Percentiles rank a stretch among this genome's conserved stretches.
phyloP scores from a whole-genome alignment of 2,113 vertebrate genomes.

The Carollia perspicillata region DNA sequence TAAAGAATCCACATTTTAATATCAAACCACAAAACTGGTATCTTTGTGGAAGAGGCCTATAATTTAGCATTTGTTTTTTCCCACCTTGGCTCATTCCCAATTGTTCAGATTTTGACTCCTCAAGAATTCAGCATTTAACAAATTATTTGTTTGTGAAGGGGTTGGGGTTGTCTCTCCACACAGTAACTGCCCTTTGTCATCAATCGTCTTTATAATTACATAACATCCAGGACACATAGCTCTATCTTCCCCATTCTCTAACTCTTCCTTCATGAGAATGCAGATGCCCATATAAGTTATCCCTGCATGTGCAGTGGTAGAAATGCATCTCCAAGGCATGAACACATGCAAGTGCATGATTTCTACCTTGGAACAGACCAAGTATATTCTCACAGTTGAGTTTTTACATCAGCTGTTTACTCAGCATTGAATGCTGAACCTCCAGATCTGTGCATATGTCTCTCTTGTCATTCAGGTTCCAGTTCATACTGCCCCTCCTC shows the following conservation, averaged over 20 bases:
- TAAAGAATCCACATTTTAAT: background rate
- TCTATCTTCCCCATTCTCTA: constrained; percentile 90
- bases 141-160: constrained; percentile 82
- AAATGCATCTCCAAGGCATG: constrained; percentile 88
- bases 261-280: constrained; percentile 86
- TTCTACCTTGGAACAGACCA: constrained; percentile 83
- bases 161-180: constrained; percentile 85
- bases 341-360: constrained; percentile 92
- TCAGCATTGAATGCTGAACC: background rate
- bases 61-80: background rate
- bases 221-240: constrained; percentile 92
- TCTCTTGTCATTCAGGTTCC: background rate
- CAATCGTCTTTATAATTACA: constrained; percentile 89
- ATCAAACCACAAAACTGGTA: background rate
- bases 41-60: background rate
- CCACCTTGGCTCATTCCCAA: background rate
- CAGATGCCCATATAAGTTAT: constrained; percentile 83
- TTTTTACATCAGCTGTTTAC: background rate
- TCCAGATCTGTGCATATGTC: background rate
- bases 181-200: constrained; percentile 91
- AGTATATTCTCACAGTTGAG: background rate
- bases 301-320: constrained; percentile 91
- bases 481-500: background rate
- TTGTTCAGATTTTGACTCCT: constrained; percentile 17
- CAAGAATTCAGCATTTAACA: constrained; percentile 82